phyloP scores from a whole-genome alignment of 2,888 invertebrate genomes.

The Crocallis elinguaria region DNA sequence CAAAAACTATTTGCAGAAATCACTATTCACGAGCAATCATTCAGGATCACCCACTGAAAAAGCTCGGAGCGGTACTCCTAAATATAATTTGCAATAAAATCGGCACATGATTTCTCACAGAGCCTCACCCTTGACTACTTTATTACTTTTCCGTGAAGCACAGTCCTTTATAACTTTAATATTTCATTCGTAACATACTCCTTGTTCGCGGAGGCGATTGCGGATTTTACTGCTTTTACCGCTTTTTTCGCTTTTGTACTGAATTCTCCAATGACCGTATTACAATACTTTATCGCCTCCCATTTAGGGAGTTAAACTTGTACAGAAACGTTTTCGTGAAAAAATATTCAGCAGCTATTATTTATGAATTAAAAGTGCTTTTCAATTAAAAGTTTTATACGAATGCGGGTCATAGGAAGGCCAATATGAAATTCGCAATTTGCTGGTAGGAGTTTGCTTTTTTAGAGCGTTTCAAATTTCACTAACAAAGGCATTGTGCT shows the following conservation, averaged over 20 bases:
- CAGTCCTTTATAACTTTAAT: conserved; percentile 58
- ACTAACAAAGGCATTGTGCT: conserved; percentile 73
- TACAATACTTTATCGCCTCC: conserved; percentile 39
- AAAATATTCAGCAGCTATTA: conserved; percentile 10
- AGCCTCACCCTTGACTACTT: conserved; percentile 62
- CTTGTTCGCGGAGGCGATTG: conserved; percentile 41
- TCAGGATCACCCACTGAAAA: conserved; percentile 46
- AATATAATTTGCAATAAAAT: conserved; percentile 72
- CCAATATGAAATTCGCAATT: conserved; percentile 47
- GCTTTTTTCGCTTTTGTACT: conserved; percentile 53
- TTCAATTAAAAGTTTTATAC: conserved; percentile 32
- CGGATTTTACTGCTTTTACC: conserved; percentile 45
- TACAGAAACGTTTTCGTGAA: conserved; percentile 27
- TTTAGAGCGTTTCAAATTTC: conserved; percentile 56
- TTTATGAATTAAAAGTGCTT: conserved; percentile 19
- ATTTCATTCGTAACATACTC: conserved; percentile 53
- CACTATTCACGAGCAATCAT: not conserved
- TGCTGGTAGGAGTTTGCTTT: conserved; percentile 50
- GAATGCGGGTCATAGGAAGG: conserved; percentile 15
- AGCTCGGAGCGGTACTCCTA: conserved; percentile 43
- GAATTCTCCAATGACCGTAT: conserved; percentile 44
- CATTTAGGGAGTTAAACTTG: conserved; percentile 12
- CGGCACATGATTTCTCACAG: conserved; percentile 60
- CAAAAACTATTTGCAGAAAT: not conserved
- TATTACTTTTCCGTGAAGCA: conserved; percentile 68